Evolutionary conservation across 2,888 invertebrate species (phyloP), one percentile per base, ranked within the genome.

Genomic region (Chrysina gloriosa): DNA sequence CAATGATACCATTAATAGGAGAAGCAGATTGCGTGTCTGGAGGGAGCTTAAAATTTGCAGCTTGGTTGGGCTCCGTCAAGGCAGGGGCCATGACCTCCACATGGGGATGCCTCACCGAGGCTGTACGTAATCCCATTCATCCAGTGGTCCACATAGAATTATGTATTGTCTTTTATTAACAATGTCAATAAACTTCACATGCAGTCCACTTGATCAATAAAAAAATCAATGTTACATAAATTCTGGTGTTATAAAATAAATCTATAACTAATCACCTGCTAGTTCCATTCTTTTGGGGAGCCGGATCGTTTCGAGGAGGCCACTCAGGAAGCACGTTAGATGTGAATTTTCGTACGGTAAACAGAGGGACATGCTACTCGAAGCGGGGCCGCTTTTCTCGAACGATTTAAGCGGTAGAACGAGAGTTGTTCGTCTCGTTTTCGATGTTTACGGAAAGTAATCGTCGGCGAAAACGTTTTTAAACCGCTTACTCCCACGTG

Each of bases 51-150:
- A 85, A 85, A 75, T 79, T 83, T 74, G 84, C 84, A 66, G 84
- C 81, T 81, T 85, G 86, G 76, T 84, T 81, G 77, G 87, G 88
- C 87, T 94, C 93, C 83, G 94, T 92, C 85, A 95, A 90, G 88
- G 95, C 95, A 87, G 95, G 95, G 89, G 95, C 95, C 95, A 96
- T 95, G 89, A 92, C 88, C 92, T 90, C 86, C 87, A 87, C 88
- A 85, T 85, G 81, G 83, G 86, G 84, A 84, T 84, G 86, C 86
- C 86, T 84, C 84, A 83, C 83, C 79, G 85, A 85, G 83, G 84
- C 84, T 77, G 83, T 82, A 78, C 83, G 82, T 82, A 84, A 81
- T 83, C 84, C 84, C 84, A 84, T 84, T 84, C 84, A 84, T 84
- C 81, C 83, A 83, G 82, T 80, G 79, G 78, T 81, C 76, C 75